Base-by-base conservation (phyloP, 2,113 vertebrate species). In the Halcyon malimbica region DNA sequence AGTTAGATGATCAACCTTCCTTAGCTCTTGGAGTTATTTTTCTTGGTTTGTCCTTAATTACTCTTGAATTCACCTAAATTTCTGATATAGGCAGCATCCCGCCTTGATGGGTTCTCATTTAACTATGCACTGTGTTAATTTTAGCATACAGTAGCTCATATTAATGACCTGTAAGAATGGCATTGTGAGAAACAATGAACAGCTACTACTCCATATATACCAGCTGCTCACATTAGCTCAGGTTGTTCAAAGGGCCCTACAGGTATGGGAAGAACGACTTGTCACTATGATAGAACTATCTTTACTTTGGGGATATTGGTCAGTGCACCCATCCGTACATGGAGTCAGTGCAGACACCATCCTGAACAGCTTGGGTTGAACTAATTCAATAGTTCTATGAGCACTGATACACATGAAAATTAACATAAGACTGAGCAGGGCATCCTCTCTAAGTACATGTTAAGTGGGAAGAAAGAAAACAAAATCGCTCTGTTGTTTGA, bases 321-420 rank as follows among this genome's bases (percentile, higher is more conserved):
- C 3, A 3, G 31, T 11, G 28, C 31, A 24, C 12, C 9, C 2
- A 3, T 16, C 10, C 2, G 3, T 16, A 17, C 4, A 23, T 4
- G 33, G 56, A 33, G 18, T n/a, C 31, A 31, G n/a, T 60, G 33
- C 18, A 48, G 57, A 75, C 13, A 48, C 14, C 13, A 60, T 18
- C 28, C 26, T 1, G 1, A 77, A 67, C 5, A 75, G 14, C 28
- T 46, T 68, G 28, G 50, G 29, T 35, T 69, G 57, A 86, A 75
- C 44, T 48, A 53, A 57, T 13, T 25, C 16, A 59, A 24, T 41
- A 63, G 13, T 74, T 68, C 23, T 33, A 5, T 25, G 56, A 81
- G 16, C 60, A 75, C 26, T 35, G 6, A 69, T 12, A 60, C 4
- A 21, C 41, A 48, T 6, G 19, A 64, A 89, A 77, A 59, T 28